Percentiles rank a stretch among this genome's conserved stretches.
These are phyloP conservation scores for Trichoplusia ni DNA, from an alignment of 1,140 invertebrate genomes.

Conservation along the genomic window DNA sequence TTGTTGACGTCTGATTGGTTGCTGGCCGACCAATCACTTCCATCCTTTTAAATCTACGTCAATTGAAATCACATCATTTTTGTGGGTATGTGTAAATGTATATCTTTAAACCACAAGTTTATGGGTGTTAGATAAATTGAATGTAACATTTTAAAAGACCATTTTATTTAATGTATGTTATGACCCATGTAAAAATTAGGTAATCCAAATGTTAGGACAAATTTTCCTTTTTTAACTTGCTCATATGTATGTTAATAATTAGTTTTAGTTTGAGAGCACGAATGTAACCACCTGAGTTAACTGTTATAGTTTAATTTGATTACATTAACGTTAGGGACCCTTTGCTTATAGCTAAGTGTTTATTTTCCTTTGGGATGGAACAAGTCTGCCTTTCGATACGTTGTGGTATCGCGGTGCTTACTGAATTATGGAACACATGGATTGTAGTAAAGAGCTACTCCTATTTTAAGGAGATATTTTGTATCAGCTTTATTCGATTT, in stretches of 20 bases:
- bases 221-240: slow-evolving; percentile 1
- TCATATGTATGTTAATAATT: slow-evolving; percentile 6
- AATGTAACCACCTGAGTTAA: slow-evolving; percentile 18
- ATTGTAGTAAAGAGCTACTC: neutral
- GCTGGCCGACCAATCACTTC: neutral
- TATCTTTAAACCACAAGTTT: too few relatives aligned
- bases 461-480: slow-evolving; percentile 1
- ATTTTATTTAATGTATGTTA: neutral
- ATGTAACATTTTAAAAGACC: neutral
- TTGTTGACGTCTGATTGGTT: neutral
- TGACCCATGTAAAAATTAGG: slow-evolving; percentile 9
- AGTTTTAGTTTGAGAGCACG: slow-evolving; percentile 4
- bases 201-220: too few relatives aligned
- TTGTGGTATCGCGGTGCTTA: neutral
- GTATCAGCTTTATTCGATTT: neutral
- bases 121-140: neutral
- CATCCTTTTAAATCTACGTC: neutral
- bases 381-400: neutral
- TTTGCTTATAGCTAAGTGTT: too few relatives aligned
- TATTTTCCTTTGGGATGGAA: neutral
- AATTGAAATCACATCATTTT: slow-evolving; percentile 10
- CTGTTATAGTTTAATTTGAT: neutral
- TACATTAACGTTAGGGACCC: neutral
- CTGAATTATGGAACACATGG: neutral
- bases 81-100: neutral